Evolutionary conservation across 1,140 invertebrate genomes (phyloP).

Genomic region (Drosophila kohkoa): DNA sequence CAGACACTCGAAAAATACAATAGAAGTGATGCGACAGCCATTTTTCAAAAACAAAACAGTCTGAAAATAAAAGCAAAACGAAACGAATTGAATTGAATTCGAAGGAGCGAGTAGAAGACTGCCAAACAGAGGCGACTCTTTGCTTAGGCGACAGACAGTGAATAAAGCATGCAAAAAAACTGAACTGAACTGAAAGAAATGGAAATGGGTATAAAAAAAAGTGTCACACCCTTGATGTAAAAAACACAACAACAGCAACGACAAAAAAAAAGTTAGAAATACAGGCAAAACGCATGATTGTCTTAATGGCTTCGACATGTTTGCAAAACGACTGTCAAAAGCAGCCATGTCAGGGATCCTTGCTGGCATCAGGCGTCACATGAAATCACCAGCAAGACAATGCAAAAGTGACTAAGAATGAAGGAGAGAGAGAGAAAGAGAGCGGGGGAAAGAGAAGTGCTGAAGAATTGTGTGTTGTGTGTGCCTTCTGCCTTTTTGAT

Average conservation of each 20-base stretch:
- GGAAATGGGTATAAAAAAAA: conserved; percentile 4
- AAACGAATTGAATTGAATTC: conserved; percentile 38
- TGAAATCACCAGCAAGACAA: conserved; percentile 25
- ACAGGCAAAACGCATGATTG: conserved; percentile 71
- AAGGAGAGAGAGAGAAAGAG: neutral
- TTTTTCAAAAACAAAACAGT: conserved; percentile 80
- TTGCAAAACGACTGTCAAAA: conserved; percentile 83
- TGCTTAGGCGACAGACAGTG: conserved; percentile 4
- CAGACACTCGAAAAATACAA: conserved; percentile 75
- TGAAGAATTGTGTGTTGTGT: conserved; percentile 31
- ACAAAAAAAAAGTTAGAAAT: neutral
- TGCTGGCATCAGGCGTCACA: conserved; percentile 35
- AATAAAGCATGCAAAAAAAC: conserved; percentile 34
- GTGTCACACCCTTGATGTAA: conserved; percentile 48
- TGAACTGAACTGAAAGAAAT: conserved; percentile 15
- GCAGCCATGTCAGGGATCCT: conserved; percentile 63
- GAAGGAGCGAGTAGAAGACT: conserved; percentile 30
- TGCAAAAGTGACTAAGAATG: neutral
- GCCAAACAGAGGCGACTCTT: conserved; percentile 1
- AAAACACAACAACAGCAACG: conserved; percentile 10
- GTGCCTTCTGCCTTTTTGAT: conserved; percentile 61
- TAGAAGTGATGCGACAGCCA: conserved; percentile 80
- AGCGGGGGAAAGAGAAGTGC: no score
- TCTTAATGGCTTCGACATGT: conserved; percentile 83
- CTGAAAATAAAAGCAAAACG: conserved; percentile 40